Evolutionary conservation across 2,888 invertebrate genomes (phyloP).

Genomic region (Calliopum simillimum): DNA sequence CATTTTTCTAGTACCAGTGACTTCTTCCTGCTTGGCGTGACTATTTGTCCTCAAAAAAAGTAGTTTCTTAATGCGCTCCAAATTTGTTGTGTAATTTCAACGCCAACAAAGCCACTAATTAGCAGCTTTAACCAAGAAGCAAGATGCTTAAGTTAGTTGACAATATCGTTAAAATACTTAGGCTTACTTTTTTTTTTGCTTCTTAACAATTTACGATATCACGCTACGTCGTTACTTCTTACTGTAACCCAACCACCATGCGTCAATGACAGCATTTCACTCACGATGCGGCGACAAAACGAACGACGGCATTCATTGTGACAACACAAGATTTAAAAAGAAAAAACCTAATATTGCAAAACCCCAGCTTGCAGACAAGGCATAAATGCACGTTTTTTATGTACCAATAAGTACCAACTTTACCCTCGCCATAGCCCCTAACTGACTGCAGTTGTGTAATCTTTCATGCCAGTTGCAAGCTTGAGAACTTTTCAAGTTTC

Average conservation of each 20-base stretch:
- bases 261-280: too few species aligned
- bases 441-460: background rate
- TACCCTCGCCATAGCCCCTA: too few species aligned
- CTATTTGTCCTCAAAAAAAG: too few species aligned
- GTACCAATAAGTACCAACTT: background rate
- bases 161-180: too few species aligned
- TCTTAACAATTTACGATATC: too few species aligned
- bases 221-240: background rate
- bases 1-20: too few species aligned
- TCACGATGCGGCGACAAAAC: too few species aligned
- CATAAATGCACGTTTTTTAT: slow-evolving; percentile 23
- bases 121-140: background rate
- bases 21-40: too few species aligned
- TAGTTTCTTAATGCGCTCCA: too few species aligned
- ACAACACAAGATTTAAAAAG: background rate
- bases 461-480: slow-evolving; percentile 15
- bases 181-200: too few species aligned
- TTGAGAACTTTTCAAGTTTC: slow-evolving; percentile 21
- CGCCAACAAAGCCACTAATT: slow-evolving; percentile 9
- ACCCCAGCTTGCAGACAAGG: background rate
- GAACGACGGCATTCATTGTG: background rate
- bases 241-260: background rate
- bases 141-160: background rate
- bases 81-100: background rate
- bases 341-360: background rate